Base-by-base conservation (phyloP, 1,140 invertebrate species). In the Pectinophora gossypiella region DNA sequence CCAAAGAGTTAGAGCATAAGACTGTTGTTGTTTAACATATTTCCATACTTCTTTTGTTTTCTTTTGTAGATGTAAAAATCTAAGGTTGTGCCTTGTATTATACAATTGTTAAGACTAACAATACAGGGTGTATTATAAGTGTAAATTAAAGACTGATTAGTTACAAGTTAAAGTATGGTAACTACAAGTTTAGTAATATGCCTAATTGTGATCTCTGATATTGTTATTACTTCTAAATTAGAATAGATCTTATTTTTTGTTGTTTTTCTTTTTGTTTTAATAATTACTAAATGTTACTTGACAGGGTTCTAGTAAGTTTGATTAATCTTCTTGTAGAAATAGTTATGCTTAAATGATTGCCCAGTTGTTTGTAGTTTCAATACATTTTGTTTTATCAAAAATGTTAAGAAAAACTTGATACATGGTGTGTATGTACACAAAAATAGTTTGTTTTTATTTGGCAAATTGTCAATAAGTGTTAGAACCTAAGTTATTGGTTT, bases 1-100 rank as follows among this genome's bases (percentile, higher is more conserved):
- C 77, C 46, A 78, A 85, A 56, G 70, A 84, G 35, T 57, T 86
- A 18, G 66, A 86, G 16, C 61, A 69, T 21, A 74, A 66, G 61
- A 53, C 73, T 58, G 59, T 70, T 51, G 72, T 59, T 48, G 67
- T 82, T 60, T 82, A 67, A 64, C 2, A 38, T 18, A 10, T 40
- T 40, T n/a, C 21, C 0, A 27, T 16, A 19, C 19, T 15, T 10
- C 16, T 48, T n/a, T 47, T 1, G 16, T 22, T 36, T 32, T 40
- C 7, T 40, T 40, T 40, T 3, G 15, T 40, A n/a, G n/a, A n/a
- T 40, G n/a, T 40, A 40, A 13, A 15, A 40, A 40, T 15, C 36
- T 40, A 40, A 13, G 27, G 27, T 32, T 32, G 27, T 32, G 36
- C 16, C 10, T 13, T 7, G 16, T 40, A 15, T 15, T 16, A 40